Base-by-base conservation (phyloP, 2,797 vertebrate genomes). In the Sebastes dallii region DNA sequence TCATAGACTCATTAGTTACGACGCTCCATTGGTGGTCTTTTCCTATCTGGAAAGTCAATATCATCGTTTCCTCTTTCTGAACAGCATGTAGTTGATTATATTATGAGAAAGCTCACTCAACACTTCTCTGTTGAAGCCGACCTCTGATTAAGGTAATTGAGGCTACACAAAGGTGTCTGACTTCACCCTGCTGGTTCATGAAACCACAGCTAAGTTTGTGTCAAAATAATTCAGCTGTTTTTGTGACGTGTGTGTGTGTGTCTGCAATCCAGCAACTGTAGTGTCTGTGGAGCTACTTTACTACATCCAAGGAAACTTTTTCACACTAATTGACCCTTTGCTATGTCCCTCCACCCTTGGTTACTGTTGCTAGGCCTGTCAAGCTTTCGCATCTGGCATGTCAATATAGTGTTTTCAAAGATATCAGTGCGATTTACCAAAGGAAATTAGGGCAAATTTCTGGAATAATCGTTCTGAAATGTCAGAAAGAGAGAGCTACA, bases 221-320 rank as follows among this genome's bases (percentile, higher is more conserved):
- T 64, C 24, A 18, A 18, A 66, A 20, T 86, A 65, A 85, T 82
- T 79, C 58, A 79, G 65, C 24, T 66, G 52, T 34, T 82, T 78
- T 36, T 76, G 64, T 78, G 50, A 39, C 24, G 24, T 2, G 36
- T 34, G 64, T 68, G 64, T 68, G 64, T 68, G 20, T 42, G 56
- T 52, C 46, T 42, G 22, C n/a, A 55, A 55, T 80, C 60, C 66
- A 70, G 34, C 68, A 66, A 25, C 65, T 69, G 36, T 36, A 11
- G 34, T 82, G 64, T 52, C 46, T 86, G 61, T 55, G 32, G 60
- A 55, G 66, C 55, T 59, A 56, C 39, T 25, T 60, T 39, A 30
- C 39, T 54, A 13, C 56, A 78, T 70, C 66, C 50, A 18, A 22
- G 9, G 34, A 67, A 52, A 61, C 32, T 4, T 62, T 68, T 36